These are phyloP conservation scores for Typhlomys cinereus DNA, from an alignment of 2,113 vertebrate species.

Conservation along the genomic window DNA sequence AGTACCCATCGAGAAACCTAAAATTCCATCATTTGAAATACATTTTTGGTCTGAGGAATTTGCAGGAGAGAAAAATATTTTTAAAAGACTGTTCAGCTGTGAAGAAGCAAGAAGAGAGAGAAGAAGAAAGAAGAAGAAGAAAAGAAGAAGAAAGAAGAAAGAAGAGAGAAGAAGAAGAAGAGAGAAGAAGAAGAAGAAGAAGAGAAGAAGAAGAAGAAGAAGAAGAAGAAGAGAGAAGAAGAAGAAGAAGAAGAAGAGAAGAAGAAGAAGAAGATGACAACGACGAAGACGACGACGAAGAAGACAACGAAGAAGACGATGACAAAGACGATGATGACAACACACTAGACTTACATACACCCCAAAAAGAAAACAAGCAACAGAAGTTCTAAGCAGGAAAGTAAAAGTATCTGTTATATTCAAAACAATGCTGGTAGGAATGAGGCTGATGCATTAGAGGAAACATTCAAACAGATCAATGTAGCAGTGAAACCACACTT, in stretches of 20 bases:
- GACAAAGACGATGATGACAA: too few relatives aligned
- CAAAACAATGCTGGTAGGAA: background rate
- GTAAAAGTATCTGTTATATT: background rate
- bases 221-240: rapidly evolving
- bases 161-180: too few relatives aligned
- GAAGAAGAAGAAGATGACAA: too few relatives aligned
- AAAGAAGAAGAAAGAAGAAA: too few relatives aligned
- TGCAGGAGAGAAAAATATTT: background rate
- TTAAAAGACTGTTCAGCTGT: too few relatives aligned
- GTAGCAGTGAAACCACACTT: background rate
- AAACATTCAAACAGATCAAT: too few relatives aligned
- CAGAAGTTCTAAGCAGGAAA: background rate
- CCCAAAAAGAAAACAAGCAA: background rate
- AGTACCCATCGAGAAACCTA: background rate
- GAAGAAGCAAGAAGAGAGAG: too few relatives aligned
- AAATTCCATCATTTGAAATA: background rate
- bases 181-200: background rate
- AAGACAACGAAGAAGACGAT: too few relatives aligned
- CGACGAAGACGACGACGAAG: too few relatives aligned
- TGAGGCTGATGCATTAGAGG: background rate
- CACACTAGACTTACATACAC: background rate
- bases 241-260: too few relatives aligned
- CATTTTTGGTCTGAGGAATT: background rate
- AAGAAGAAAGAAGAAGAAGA: background rate
- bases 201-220: background rate